phyloP scores from a whole-genome alignment of 2,797 vertebrate genomes.

The Gambelia wislizenii region DNA sequence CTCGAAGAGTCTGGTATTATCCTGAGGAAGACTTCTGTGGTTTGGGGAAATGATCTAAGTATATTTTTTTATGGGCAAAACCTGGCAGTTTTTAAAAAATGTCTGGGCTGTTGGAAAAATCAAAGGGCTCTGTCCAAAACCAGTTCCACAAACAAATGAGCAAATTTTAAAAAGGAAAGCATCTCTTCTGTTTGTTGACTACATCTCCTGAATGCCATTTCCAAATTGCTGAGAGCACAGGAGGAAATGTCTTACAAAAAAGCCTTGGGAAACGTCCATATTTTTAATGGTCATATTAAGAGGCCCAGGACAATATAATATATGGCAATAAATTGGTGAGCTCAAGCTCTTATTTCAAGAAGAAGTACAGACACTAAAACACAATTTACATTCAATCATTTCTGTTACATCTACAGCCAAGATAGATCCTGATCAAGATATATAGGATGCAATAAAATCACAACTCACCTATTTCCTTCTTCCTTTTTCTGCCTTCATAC shows the following conservation, averaged over 20 bases:
- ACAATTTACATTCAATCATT: constrained; percentile 25
- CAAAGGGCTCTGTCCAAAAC: constrained; percentile 19
- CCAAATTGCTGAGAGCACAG: neutral
- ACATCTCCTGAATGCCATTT: constrained; percentile 32
- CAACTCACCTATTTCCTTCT: neutral
- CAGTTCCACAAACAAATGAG: constrained; percentile 51
- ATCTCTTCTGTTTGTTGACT: constrained; percentile 45
- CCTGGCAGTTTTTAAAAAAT: neutral
- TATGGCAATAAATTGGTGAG: neutral
- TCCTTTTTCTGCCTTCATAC: neutral
- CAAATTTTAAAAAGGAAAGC: constrained; percentile 42
- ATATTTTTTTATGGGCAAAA: constrained; percentile 39
- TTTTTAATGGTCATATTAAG: constrained; percentile 21
- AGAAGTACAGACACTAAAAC: constrained; percentile 23
- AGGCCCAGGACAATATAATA: constrained; percentile 9
- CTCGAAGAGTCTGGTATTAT: constrained; percentile 15
- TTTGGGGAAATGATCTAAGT: neutral
- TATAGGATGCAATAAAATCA: neutral
- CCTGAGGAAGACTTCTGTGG: neutral
- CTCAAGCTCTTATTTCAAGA: constrained; percentile 8
- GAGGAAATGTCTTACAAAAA: neutral
- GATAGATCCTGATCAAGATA: constrained; percentile 18
- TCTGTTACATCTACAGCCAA: neutral
- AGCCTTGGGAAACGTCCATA: neutral
- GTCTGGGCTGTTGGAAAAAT: constrained; percentile 28